Evolutionary conservation across 1,140 invertebrate species (phyloP).

Genomic region (Cydia strobilella): DNA sequence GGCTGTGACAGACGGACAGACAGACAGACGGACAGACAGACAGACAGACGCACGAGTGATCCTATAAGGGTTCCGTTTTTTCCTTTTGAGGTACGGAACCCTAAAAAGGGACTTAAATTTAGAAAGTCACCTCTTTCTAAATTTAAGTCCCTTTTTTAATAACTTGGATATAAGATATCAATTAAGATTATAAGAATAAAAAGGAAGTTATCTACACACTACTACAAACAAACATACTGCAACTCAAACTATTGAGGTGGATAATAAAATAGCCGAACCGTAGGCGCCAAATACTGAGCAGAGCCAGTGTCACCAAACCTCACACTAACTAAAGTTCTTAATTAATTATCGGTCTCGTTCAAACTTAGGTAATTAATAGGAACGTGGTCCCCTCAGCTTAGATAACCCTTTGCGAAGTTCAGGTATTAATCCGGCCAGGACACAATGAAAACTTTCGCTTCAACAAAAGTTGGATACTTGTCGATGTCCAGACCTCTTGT

Average conservation of each 20-base stretch:
- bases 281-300: conserved; percentile 18
- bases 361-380: conserved; percentile 71
- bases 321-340: conserved; percentile 54
- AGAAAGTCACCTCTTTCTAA: too few relatives aligned
- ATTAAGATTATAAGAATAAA: too few relatives aligned
- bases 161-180: too few relatives aligned
- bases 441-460: conserved; percentile 63
- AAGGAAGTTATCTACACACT: too few relatives aligned
- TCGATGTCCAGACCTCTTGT: conserved; percentile 39
- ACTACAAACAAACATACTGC: neutral
- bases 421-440: conserved; percentile 65
- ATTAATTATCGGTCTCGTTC: conserved; percentile 66
- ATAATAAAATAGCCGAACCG: conserved; percentile 9
- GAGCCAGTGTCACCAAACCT: conserved; percentile 39
- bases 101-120: too few relatives aligned
- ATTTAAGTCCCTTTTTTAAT: too few relatives aligned
- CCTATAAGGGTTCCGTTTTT: too few relatives aligned
- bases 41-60: too few relatives aligned
- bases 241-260: neutral
- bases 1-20: too few relatives aligned
- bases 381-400: conserved; percentile 65
- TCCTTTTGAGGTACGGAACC: too few relatives aligned
- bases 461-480: conserved; percentile 57
- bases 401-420: conserved; percentile 69
- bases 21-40: too few relatives aligned